Base-by-base conservation (phyloP, 1,140 invertebrate genomes). In the Oncopodura yosiiana region DNA sequence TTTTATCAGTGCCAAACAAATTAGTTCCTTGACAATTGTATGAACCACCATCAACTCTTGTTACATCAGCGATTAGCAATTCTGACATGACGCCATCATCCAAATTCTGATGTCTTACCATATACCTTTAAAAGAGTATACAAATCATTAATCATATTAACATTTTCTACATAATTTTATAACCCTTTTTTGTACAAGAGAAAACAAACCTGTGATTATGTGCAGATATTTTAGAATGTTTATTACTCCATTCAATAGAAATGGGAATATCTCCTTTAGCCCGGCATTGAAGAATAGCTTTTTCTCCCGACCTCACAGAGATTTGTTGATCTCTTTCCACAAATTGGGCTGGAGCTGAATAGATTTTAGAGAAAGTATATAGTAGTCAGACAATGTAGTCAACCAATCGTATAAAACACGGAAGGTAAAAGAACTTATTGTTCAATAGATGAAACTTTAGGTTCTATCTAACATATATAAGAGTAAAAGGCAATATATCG, bases 21-120 rank as follows among this genome's bases (percentile, higher is more conserved):
- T 95, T 96, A 51, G 81, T 83, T 1, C 87, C 88, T 46, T 81
- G 75, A 71, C 92, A 96, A 19, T 87, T 85, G 68, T 94, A 86
- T 43, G 86, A 80, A 4, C 86, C 88, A 2, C 88, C 89, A 71
- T 95, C 92, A 63, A 85, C 82, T 30, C 87, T 75, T 56, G 85
- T 84, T 2, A 87, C 89, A 60, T 84, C 81, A 46, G 83, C 74
- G 46, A 95, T 85, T 46, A 81, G 78, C 42, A 95, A 74, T 67
- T 89, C 82, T 18, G 86, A 89, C 34, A 87, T 81, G 66, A 84
- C 81, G n/a, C 88, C 87, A 61, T 84, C 82, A 56, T 82, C 81
- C 45, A 84, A 69, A n/a, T 79, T 72, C 71, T 84, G 82, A 69
- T 84, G 81, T 53, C 82, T 71, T 57, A 84, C 79, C 48, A 78